Percentiles rank a stretch among this genome's conserved stretches.
Evolutionary conservation across 2,797 vertebrate species (phyloP).

Genomic region (Dendrocincla fuliginosa): DNA sequence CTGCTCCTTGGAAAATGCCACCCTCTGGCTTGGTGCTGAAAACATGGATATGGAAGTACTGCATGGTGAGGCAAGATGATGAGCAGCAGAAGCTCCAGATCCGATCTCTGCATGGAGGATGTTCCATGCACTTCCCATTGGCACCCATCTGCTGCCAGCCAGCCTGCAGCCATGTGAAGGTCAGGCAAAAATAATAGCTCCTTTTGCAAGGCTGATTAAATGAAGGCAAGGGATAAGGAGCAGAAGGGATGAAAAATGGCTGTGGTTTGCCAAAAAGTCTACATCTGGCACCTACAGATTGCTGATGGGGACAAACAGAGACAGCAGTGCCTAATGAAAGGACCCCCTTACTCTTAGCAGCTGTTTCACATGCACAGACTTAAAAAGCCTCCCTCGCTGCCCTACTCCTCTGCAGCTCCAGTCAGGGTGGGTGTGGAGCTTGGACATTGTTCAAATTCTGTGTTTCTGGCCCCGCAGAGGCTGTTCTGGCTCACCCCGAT

Average conservation of each 20-base stretch:
- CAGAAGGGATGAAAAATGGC: neutral
- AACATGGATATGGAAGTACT: accelerated
- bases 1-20: neutral
- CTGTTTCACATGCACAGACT: neutral
- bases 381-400: neutral
- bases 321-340: neutral
- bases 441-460: neutral
- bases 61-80: neutral
- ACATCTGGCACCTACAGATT: neutral
- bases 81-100: neutral
- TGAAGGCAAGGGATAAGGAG: neutral
- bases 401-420: neutral
- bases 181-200: neutral
- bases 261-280: neutral
- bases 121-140: neutral
- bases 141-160: neutral
- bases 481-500: neutral
- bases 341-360: neutral
- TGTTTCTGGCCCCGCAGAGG: neutral
- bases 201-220: neutral
- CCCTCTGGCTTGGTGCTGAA: neutral
- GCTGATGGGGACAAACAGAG: neutral
- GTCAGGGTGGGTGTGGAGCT: slow-evolving; percentile 1
- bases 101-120: accelerated
- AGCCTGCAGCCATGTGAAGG: neutral